A percentile compares a stretch with the other conserved stretches of the same genome.
These are phyloP conservation scores for Pangasianodon gigas DNA, from an alignment of 2,113 vertebrate genomes.

Conservation along the genomic window DNA sequence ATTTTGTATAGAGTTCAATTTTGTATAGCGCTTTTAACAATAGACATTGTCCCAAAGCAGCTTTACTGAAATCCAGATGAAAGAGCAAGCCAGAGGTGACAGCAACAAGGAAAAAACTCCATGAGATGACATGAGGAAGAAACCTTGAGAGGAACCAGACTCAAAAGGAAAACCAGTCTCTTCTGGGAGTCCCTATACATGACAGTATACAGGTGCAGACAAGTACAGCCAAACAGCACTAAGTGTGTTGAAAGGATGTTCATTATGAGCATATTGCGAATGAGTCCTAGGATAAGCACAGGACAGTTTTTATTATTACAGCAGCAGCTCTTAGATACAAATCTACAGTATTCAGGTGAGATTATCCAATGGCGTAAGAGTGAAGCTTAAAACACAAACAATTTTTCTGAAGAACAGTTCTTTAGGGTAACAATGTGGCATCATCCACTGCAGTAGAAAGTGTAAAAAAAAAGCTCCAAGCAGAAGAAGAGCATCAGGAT, in stretches of 20 bases:
- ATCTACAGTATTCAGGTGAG: background rate
- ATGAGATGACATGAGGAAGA: slow-evolving; percentile 8
- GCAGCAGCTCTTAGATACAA: background rate
- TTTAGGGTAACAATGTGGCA: background rate
- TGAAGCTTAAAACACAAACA: background rate
- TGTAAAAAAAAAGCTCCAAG: background rate
- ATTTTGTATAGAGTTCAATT: background rate
- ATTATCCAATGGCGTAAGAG: background rate
- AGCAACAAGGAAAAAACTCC: background rate
- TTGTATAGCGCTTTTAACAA: background rate
- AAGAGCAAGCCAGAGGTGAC: background rate
- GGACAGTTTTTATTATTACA: background rate
- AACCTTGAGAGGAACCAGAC: slow-evolving; percentile 16
- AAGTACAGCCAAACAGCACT: background rate
- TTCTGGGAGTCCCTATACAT: background rate
- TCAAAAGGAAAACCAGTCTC: background rate
- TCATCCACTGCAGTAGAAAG: background rate
- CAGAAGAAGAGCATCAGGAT: background rate
- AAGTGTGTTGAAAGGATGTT: background rate
- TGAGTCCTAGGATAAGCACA: background rate
- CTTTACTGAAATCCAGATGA: background rate
- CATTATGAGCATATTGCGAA: background rate
- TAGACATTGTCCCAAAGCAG: background rate
- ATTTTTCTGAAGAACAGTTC: background rate
- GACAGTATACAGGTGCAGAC: background rate